phyloP scores from a whole-genome alignment of 2,888 invertebrate species.

The Acronicta leporina region DNA sequence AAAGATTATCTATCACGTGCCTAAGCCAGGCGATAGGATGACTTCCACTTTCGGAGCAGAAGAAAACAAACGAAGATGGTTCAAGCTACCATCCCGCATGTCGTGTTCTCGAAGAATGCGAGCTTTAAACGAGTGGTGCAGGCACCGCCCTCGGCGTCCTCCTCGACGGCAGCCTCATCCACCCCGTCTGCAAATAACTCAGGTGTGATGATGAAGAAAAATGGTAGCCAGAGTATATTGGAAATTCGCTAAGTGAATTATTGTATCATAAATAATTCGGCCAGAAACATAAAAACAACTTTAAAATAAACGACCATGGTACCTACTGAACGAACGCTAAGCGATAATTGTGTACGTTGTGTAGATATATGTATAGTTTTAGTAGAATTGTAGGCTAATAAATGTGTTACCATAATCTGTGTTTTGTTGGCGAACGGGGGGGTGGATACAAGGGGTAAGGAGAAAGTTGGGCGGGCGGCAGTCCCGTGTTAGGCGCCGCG shows the following conservation, averaged over 20 bases:
- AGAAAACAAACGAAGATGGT: slow-evolving; percentile 71
- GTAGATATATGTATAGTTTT: slow-evolving; percentile 78
- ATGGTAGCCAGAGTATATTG: slow-evolving; percentile 44
- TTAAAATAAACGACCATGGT: slow-evolving; percentile 29
- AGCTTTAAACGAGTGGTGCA: slow-evolving; percentile 74
- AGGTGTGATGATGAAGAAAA: slow-evolving; percentile 77
- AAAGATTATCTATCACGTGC: slow-evolving; percentile 81
- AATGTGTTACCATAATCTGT: slow-evolving; percentile 84
- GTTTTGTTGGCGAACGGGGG: slow-evolving; percentile 81
- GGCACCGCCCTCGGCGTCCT: slow-evolving; percentile 70
- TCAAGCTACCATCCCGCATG: slow-evolving; percentile 72
- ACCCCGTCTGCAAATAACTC: slow-evolving; percentile 83
- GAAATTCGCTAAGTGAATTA: slow-evolving; percentile 48
- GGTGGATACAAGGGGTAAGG: slow-evolving; percentile 69
- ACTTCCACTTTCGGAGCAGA: slow-evolving; percentile 80
- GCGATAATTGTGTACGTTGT: slow-evolving; percentile 65
- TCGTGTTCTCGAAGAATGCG: slow-evolving; percentile 72
- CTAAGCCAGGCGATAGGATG: slow-evolving; percentile 85
- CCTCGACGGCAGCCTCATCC: slow-evolving; percentile 74
- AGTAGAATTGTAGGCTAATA: slow-evolving; percentile 84
- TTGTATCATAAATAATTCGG: slow-evolving; percentile 31
- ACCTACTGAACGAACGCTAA: slow-evolving; percentile 55
- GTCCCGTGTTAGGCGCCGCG: slow-evolving; percentile 87
- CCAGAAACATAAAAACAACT: slow-evolving; percentile 25
- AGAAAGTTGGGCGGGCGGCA: slow-evolving; percentile 77